Conservation (phyloP, 2,113 vertebrate species). For the Heterocephalus glaber region DNA sequence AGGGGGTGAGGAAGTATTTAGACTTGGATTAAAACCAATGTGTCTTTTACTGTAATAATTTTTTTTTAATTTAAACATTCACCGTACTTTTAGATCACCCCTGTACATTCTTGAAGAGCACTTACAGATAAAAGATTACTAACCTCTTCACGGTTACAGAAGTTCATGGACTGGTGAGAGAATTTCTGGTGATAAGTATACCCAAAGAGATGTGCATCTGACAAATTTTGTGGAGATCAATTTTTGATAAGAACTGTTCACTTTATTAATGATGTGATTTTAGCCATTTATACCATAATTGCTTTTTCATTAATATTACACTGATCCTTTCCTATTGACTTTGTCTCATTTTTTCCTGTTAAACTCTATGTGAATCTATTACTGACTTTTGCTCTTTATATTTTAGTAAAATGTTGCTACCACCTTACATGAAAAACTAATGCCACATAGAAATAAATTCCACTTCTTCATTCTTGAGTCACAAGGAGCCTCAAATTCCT, state of each 20-base stretch:
- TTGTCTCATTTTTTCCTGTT: background rate
- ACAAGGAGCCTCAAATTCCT: conserved; percentile 58
- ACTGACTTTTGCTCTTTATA: background rate
- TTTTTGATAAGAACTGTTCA: background rate
- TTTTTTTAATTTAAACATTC: background rate
- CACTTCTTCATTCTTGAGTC: conserved; percentile 50
- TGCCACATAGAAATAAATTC: background rate
- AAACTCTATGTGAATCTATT: background rate
- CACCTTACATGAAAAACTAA: background rate
- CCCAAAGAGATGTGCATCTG: background rate
- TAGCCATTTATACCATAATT: background rate
- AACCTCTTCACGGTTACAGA: background rate
- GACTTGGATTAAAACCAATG: background rate
- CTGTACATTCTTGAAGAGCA: background rate
- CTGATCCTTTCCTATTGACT: background rate
- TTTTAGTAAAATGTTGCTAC: conserved; percentile 18
- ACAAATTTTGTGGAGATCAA: background rate
- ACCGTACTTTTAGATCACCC: background rate
- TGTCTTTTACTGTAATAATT: background rate
- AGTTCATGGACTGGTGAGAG: background rate
- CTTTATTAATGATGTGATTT: background rate
- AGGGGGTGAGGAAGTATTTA: background rate
- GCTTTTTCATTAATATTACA: background rate
- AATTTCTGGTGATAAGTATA: background rate
- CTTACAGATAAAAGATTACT: background rate